phyloP scores from a whole-genome alignment of 1,140 invertebrate genomes.

The Drosophila tristis region DNA sequence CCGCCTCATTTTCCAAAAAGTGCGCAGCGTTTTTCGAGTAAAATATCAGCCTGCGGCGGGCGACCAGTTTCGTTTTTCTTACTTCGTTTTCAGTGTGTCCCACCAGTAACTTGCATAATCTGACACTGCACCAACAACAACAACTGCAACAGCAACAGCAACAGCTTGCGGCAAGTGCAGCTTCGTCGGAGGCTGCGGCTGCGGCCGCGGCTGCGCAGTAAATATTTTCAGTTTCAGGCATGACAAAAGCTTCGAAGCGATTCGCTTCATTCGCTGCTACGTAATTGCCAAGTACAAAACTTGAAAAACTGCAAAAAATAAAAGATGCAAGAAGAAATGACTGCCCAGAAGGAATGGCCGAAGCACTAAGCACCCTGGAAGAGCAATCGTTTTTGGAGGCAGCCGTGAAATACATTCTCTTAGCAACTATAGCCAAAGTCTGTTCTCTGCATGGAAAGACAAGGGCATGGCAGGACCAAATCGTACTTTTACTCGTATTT shows the following conservation, averaged over 20 bases:
- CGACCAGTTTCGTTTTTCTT: conserved; percentile 69
- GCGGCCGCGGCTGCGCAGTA: conserved; percentile 56
- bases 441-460: neutral
- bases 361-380: no score
- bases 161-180: conserved; percentile 24
- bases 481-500: no score
- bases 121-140: conserved; percentile 28
- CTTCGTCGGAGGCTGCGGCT: conserved; percentile 3
- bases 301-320: conserved; percentile 51
- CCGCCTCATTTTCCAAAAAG: conserved; percentile 46
- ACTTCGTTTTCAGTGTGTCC: conserved; percentile 5
- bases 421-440: neutral
- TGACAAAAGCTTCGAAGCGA: conserved; percentile 67
- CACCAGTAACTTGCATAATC: conserved; percentile 64
- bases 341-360: no score
- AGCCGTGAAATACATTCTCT: no score
- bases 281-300: conserved; percentile 77
- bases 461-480: no score
- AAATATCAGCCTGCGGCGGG: conserved; percentile 18
- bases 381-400: no score
- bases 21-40: conserved; percentile 45
- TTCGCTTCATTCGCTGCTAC: conserved; percentile 68
- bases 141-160: conserved; percentile 53
- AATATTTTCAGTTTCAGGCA: conserved; percentile 70
- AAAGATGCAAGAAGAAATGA: conserved; percentile 8